A percentile compares a stretch with the other conserved stretches of the same genome.
Evolutionary conservation across 2,888 invertebrate species (phyloP).

Genomic region (Athrips mouffetella): DNA sequence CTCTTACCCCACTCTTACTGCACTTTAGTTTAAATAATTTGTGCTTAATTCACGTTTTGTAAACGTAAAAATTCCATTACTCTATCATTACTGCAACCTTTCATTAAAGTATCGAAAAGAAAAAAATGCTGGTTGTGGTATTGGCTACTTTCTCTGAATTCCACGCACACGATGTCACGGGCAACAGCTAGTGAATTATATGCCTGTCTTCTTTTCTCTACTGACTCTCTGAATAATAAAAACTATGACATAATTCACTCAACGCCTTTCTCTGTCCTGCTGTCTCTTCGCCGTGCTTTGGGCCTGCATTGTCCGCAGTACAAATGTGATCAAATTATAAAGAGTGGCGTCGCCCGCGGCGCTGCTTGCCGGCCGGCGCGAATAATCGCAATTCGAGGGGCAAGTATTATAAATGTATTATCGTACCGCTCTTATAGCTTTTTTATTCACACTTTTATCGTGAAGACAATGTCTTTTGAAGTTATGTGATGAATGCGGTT

Average conservation of each 20-base stretch:
- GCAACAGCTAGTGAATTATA: no score
- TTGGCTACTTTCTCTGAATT: no score
- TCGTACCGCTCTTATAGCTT: conserved; percentile 15
- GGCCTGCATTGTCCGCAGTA: conserved; percentile 72
- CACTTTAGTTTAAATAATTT: no score
- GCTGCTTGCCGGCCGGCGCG: conserved; percentile 42
- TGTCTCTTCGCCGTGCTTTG: conserved; percentile 62
- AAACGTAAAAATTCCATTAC: no score
- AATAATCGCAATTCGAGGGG: conserved; percentile 55
- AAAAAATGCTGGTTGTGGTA: no score
- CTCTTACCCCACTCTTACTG: no score
- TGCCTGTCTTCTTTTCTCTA: background rate
- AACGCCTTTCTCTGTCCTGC: conserved; percentile 35
- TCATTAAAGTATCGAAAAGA: no score
- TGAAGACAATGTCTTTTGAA: background rate
- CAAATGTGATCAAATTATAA: conserved; percentile 79
- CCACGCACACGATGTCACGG: no score
- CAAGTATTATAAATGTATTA: conserved; percentile 42
- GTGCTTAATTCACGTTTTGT: no score
- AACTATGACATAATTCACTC: conserved; percentile 32
- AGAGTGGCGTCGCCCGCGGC: conserved; percentile 63
- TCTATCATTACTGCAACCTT: no score
- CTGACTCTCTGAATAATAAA: background rate
- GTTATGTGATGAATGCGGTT: background rate
- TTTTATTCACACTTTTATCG: background rate